Evolutionary conservation across 2,113 vertebrate species (phyloP), one percentile per base, ranked within the genome.

Genomic region (Trachemys scripta): DNA sequence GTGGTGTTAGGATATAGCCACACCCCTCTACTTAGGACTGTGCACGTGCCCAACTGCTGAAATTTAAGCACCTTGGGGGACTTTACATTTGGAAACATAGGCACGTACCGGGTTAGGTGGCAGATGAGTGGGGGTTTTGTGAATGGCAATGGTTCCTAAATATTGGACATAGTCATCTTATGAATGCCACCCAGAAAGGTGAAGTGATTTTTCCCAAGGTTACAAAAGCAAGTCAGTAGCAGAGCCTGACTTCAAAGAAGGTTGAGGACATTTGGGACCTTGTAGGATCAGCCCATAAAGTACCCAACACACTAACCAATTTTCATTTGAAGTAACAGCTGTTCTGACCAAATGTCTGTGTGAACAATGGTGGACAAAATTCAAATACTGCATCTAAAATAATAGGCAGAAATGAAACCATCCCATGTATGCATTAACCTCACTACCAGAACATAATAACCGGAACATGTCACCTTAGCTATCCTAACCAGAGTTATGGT

Each of bases 401-500:
- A 50, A 86, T 0, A 1, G 47, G 19, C 56, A 88, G 54, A 86
- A 95, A 88, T 72, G 2, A 93, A 90, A 93, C 2, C 35, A 72
- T 49, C 49, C 3, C 51, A 27, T 45, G 10, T 47, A 78, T 47
- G 24, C 6, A 78, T 11, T 25, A 47, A 78, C 10, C 25, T 22
- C 38, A 14, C 10, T 72, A 14, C 13, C 6, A 47, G 65, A 81
- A 16, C 51, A 6, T 83, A 31, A 78, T 80, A 19, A 72, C 42
- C 12, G 56, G 38, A 88, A 42, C 20, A 53, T 53, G 3, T 42
- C 10, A 53, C 56, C 35, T 75, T 79, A 86, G 49, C 7, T 57
- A 79, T 12, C 38, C 54, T 56, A 75, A 47, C 13, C 91, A 69
- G 24, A 0, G 0, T 69, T 76, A 22, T 8, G 5, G 80, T 90